Base-by-base conservation (phyloP, 2,888 invertebrate species). In the Hylaea fasciaria region DNA sequence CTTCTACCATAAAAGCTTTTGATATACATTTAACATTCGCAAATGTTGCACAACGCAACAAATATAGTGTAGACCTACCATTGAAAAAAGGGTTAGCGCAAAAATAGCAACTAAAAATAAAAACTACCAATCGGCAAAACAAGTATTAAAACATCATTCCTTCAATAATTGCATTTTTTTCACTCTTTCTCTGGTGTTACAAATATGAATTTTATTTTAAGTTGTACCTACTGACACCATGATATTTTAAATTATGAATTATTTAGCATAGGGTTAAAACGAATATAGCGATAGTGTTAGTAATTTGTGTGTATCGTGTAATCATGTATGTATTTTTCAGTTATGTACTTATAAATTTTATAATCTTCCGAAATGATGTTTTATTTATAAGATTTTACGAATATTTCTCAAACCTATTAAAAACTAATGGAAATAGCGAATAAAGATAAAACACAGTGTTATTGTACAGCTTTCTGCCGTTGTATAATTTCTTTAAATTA, bases 271-370 rank as follows among this genome's bases (percentile, higher is more conserved):
- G 82, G 79, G 79, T 5, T 80, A 70, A 78, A 62, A 57, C 69
- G 72, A 70, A 70, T 73, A 69, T 68, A 72, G 63, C 61, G 68
- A 65, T 69, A 72, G 68, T 69, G 70, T 71, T 73, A 76, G 73
- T 71, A 70, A 40, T 40, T 61, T 72, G 77, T 77, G 79, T 85
- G 76, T 81, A 78, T 77, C 73, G 71, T 82, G 73, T 85, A 86
- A 84, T 85, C 83, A 84, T 82, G 76, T 86, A 86, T 86, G 81
- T 87, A 85, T 87, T 82, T 82, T 83, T 80, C 73, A 75, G 75
- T 78, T 78, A 79, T 79, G 76, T 79, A 81, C 76, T 78, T 76
- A 82, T 73, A 73, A 78, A 74, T 65, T 79, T 64, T 77, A 74
- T 77, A 70, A 73, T 39, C 57, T 54, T 13, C 9, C 2, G n/a